Base-by-base conservation (phyloP, 2,113 vertebrate genomes). In the Heterocephalus glaber region DNA sequence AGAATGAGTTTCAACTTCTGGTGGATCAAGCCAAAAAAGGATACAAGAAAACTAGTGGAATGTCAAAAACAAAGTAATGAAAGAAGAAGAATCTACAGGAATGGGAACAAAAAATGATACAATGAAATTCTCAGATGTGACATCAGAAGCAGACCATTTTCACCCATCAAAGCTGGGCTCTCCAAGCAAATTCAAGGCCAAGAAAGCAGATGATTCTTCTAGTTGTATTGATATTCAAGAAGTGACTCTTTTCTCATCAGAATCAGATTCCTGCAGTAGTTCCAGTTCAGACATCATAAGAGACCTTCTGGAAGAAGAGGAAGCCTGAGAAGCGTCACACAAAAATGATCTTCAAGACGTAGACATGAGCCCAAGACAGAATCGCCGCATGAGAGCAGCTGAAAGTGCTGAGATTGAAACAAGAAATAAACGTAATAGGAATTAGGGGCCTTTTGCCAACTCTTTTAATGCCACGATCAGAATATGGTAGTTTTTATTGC, bases 21-120 rank as follows among this genome's bases (percentile, higher is more conserved):
- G 98, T 99, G 95, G 98, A 99, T 89, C 99, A 99, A 89, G 98
- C 99, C 72, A 99, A 98, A 86, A 98, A 98, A 80, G 98, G 98
- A 81, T 98, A 98, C 95, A 98, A 98, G 97, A 98, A 98, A 52
- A 95, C 12, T 24, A 61, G 58, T 7, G 92, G 95, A 82, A 92
- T 58, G 47, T 87, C 95, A 92, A 96, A 96, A 66, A 58, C 86
- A 92, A 82, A 82, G 49, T 35, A 58, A 76, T 33, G 14, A n/a
- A n/a, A n/a, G 83, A 76, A 58, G 95, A 95, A 83, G 96, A 26
- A 0, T 2, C 80, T 26, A 0, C 81, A 74, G 44, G 91, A 95
- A 93, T n/a, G n/a, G 96, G 60, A 98, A 68, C 84, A 49, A 97
- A 96, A 80, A 44, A 41, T 38, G 58, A 1, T 19, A 87, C 96